Evolutionary conservation across 2,113 vertebrate genomes (phyloP).

Genomic region (Nesogale talazaci): DNA sequence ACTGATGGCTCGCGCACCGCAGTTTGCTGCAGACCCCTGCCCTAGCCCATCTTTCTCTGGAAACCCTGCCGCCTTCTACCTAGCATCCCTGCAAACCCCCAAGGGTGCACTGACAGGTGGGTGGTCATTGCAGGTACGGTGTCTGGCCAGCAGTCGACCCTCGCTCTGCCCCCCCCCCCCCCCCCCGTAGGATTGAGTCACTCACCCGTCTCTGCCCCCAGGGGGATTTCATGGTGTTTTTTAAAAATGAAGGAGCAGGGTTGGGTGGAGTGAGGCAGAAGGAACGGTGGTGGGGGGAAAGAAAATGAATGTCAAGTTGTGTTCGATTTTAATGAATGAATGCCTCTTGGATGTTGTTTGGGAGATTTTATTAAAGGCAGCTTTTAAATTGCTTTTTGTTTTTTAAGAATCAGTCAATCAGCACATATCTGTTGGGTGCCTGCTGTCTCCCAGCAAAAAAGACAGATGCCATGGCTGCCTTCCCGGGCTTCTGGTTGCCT

Average conservation of each 20-base stretch:
- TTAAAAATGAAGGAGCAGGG: neutral
- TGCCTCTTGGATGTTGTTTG: neutral
- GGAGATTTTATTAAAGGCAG: neutral
- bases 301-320: neutral
- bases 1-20: no score
- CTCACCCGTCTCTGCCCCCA: neutral
- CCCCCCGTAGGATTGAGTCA: no score
- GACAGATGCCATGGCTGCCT: neutral
- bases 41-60: neutral
- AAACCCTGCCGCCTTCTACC: neutral
- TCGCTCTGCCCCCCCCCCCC: no score
- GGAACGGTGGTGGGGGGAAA: neutral
- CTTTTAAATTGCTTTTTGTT: neutral
- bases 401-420: neutral
- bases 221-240: neutral
- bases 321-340: neutral
- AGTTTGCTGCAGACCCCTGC: no score
- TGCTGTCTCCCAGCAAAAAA: neutral
- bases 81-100: neutral
- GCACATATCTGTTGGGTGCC: neutral
- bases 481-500: rapidly evolving
- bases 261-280: neutral
- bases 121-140: neutral
- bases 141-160: neutral
- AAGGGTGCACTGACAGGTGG: neutral